Evolutionary conservation across 2,888 invertebrate genomes (phyloP).

Genomic region (Drepanosiphum platanoidis): DNA sequence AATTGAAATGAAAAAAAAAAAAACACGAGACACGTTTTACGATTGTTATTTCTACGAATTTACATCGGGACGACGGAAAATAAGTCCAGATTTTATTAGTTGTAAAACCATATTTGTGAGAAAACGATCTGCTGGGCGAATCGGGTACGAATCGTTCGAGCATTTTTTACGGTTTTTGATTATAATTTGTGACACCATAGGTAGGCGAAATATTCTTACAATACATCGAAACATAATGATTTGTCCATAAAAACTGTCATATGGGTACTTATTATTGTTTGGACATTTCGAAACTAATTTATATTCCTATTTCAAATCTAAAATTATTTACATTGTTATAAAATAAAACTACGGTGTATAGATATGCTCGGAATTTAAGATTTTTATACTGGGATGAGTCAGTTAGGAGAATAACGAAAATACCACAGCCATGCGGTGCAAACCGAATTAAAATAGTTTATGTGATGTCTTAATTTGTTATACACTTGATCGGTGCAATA

Average conservation of each 20-base stretch:
- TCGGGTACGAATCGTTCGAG: slow-evolving; percentile 6
- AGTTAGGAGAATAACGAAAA: slow-evolving; percentile 26
- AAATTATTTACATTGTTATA: not conserved
- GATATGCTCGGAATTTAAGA: not conserved
- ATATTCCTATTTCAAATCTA: not conserved
- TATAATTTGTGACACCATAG: not conserved
- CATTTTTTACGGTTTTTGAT: slow-evolving; percentile 37
- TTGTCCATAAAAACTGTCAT: not conserved
- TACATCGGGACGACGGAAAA: slow-evolving; percentile 1
- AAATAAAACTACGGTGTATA: not conserved
- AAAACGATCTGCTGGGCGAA: not conserved
- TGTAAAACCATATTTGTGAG: slow-evolving; percentile 16
- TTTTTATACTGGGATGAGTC: not conserved
- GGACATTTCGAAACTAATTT: not conserved
- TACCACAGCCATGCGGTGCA: not conserved
- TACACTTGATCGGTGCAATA: not conserved
- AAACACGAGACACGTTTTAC: slow-evolving; percentile 22
- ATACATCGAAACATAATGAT: not conserved
- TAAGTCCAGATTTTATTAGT: slow-evolving; percentile 39
- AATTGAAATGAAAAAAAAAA: not conserved
- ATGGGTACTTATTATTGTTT: too few species aligned
- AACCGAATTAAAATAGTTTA: slow-evolving; percentile 5
- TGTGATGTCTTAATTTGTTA: slow-evolving; percentile 16
- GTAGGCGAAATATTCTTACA: too few species aligned
- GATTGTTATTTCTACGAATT: slow-evolving; percentile 49